These are phyloP conservation scores for Hipposideros armiger DNA, from an alignment of 2,113 vertebrate species.

Conservation along the genomic window DNA sequence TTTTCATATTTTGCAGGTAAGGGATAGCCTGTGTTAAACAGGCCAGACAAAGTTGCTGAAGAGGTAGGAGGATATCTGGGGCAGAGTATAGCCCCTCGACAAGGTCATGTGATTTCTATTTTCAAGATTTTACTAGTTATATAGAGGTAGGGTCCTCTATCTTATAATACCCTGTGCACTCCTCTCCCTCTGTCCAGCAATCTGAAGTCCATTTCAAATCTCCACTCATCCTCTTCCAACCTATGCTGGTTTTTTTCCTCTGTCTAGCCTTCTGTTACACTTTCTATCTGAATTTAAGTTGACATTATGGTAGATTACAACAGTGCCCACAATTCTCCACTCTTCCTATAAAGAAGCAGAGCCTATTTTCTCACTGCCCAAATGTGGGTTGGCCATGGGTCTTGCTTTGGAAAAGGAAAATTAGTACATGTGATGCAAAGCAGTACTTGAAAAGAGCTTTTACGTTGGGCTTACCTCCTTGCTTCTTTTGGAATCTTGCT, in stretches of 20 bases:
- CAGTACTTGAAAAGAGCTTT: neutral
- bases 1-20: neutral
- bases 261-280: neutral
- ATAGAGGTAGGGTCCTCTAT: neutral
- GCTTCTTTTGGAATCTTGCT: neutral
- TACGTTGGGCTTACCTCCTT: neutral
- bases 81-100: neutral
- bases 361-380: neutral
- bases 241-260: neutral
- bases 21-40: neutral
- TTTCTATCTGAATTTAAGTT: slow-evolving; percentile 34
- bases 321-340: neutral
- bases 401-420: slow-evolving; percentile 6
- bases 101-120: neutral
- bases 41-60: neutral
- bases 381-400: neutral
- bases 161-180: neutral
- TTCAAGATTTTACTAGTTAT: neutral
- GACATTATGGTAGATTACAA: neutral
- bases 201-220: neutral
- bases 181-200: neutral
- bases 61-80: neutral
- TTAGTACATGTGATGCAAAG: neutral
- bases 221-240: neutral
- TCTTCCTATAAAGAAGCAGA: neutral